Evolutionary conservation across 2,888 invertebrate genomes (phyloP).

Genomic region (Pristionchus japonicus): DNA sequence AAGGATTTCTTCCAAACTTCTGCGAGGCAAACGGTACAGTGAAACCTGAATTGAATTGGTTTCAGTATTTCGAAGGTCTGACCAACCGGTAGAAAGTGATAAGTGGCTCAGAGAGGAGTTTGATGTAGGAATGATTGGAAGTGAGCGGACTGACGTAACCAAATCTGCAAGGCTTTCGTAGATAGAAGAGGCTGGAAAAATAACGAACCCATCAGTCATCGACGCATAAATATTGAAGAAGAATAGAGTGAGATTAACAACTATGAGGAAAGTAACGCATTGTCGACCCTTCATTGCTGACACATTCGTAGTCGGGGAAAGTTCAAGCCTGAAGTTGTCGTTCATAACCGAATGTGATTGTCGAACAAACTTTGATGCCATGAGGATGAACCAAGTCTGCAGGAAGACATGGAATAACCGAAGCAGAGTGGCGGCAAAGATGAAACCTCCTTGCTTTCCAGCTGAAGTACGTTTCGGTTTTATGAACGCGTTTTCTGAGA

Average conservation of each 20-base stretch:
- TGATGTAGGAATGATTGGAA: not conserved
- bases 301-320: not conserved
- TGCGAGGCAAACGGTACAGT: slow-evolving; percentile 80
- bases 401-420: not conserved
- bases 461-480: not conserved
- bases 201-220: slow-evolving; percentile 32
- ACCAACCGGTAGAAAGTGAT: slow-evolving; percentile 39
- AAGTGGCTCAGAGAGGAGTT: slow-evolving; percentile 11
- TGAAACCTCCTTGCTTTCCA: not conserved
- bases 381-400: slow-evolving; percentile 42
- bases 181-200: not conserved
- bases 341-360: no score
- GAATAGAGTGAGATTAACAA: slow-evolving; percentile 28
- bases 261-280: slow-evolving; percentile 39
- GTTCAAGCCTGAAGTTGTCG: not conserved
- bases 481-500: not conserved
- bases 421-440: not conserved
- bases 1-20: slow-evolving; percentile 77
- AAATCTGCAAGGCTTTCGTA: not conserved
- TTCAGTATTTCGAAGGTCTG: not conserved
- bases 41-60: slow-evolving; percentile 74
- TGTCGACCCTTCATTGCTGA: slow-evolving; percentile 5
- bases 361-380: not conserved
- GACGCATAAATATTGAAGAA: slow-evolving; percentile 22
- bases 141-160: not conserved